Conservation (phyloP, 53 echinoderm and acorn worm genomes). For the Hippasteria phrygiana region DNA sequence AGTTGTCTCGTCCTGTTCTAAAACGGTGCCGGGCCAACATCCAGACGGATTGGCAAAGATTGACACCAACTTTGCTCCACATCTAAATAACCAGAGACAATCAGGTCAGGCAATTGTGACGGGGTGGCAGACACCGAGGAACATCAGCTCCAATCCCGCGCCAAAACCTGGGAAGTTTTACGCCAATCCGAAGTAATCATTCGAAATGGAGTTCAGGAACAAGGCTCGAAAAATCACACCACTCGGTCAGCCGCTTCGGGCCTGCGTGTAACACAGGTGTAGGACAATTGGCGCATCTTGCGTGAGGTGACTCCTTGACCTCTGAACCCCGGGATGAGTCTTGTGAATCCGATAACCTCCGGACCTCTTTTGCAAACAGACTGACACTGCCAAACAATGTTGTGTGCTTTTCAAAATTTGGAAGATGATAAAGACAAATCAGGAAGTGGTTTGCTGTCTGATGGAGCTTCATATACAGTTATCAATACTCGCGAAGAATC, state of each 20-base stretch:
- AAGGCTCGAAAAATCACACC: background rate
- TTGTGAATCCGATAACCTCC: background rate
- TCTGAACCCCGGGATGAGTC: constrained; percentile 7
- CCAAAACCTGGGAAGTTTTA: background rate
- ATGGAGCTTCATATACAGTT: background rate
- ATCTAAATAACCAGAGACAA: too few relatives aligned
- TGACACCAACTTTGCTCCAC: background rate
- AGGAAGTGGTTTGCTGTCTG: background rate
- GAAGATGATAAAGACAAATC: background rate
- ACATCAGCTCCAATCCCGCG: background rate
- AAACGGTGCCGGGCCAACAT: too few relatives aligned
- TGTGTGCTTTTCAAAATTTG: background rate
- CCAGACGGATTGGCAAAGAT: background rate
- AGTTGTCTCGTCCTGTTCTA: background rate
- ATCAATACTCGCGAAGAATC: too few relatives aligned
- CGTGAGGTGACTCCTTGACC: constrained; percentile 1
- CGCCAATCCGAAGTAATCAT: background rate
- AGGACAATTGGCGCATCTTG: background rate
- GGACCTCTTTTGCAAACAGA: background rate
- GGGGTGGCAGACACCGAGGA: too few relatives aligned
- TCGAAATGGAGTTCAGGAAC: background rate
- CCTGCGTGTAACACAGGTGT: background rate
- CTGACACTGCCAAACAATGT: constrained; percentile 8
- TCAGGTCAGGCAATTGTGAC: too few relatives aligned
- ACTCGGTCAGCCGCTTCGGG: background rate